Conservation (phyloP, 2,797 vertebrate genomes). For the Crocodylus rhombifer region DNA sequence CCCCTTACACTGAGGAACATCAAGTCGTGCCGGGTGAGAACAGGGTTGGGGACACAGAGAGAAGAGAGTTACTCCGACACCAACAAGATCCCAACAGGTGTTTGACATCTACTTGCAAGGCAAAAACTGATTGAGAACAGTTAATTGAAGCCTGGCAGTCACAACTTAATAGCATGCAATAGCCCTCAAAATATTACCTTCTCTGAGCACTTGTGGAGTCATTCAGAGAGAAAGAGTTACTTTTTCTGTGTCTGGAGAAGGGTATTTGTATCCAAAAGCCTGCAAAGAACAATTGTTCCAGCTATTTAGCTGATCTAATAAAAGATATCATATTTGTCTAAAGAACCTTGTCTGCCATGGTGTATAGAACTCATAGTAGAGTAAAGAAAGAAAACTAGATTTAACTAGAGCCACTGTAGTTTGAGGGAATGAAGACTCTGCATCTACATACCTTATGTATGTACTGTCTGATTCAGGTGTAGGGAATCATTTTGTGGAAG, state of each 20-base stretch:
- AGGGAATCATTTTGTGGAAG: background rate
- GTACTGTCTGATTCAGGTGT: no score
- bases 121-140: no score
- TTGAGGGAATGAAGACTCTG: background rate
- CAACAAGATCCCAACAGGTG: no score
- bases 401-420: background rate
- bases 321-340: background rate
- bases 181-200: background rate
- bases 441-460: background rate
- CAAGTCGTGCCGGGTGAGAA: no score
- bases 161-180: background rate
- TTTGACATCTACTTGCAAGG: no score
- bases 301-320: background rate
- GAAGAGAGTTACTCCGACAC: no score
- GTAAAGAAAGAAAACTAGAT: background rate
- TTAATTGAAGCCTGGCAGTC: no score
- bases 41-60: no score
- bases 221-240: background rate
- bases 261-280: no score
- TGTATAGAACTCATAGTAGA: background rate
- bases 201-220: background rate
- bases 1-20: no score
- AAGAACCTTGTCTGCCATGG: background rate
- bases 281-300: no score
- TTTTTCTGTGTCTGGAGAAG: no score